Conservation (phyloP, 2,888 invertebrate genomes). For the Troglohyphantes excavatus region DNA sequence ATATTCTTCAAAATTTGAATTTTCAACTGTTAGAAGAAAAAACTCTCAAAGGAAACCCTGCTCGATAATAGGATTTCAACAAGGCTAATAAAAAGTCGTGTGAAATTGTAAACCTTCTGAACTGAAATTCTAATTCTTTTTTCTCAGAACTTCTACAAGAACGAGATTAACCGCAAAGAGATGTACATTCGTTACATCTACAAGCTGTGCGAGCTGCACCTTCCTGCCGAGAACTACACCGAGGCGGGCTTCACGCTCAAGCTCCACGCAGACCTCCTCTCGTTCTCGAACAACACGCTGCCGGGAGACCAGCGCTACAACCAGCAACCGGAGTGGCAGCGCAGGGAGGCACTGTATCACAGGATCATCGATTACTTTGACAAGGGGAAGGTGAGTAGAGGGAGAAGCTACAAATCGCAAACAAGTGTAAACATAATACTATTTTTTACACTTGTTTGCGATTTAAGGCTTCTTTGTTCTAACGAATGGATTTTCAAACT, state of each 20-base stretch:
- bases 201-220: conserved; percentile 95
- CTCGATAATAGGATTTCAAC: no score
- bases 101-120: no score
- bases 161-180: conserved; percentile 96
- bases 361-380: conserved; percentile 96
- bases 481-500: no score
- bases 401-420: no score
- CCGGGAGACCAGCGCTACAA: conserved; percentile 85
- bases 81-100: no score
- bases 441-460: no score
- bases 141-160: conserved; percentile 95
- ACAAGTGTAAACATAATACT: no score
- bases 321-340: conserved; percentile 92
- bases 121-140: conserved; percentile 63
- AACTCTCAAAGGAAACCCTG: no score
- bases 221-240: conserved; percentile 94
- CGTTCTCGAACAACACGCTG: conserved; percentile 86
- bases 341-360: conserved; percentile 93
- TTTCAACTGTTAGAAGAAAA: no score
- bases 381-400: conserved; percentile 90
- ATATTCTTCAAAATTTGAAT: no score
- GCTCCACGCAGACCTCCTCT: conserved; percentile 94
- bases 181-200: conserved; percentile 98
- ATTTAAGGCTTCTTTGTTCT: no score
- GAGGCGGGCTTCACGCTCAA: conserved; percentile 97